Evolutionary conservation across 2,113 vertebrate species (phyloP).

Genomic region (Bagarius yarrelli): DNA sequence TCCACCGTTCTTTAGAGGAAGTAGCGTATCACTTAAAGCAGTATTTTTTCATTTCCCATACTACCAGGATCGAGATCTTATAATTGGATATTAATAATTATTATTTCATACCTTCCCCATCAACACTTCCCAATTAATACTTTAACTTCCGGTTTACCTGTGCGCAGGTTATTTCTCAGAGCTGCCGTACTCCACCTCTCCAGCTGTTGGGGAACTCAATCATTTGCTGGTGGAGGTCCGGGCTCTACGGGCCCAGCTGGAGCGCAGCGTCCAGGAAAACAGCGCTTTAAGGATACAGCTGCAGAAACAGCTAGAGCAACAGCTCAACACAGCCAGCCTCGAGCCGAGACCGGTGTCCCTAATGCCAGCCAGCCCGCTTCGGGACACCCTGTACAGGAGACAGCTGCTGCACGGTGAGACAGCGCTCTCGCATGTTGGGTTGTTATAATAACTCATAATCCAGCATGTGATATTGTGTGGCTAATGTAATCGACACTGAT

Average conservation of each 20-base stretch:
- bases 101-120: no score
- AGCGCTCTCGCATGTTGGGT: background rate
- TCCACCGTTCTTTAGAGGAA: no score
- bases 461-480: background rate
- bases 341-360: conserved; percentile 62
- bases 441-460: background rate
- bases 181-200: conserved; percentile 52
- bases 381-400: conserved; percentile 63
- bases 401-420: conserved; percentile 73
- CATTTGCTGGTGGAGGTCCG: conserved; percentile 78
- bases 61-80: background rate
- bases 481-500: background rate
- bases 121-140: background rate
- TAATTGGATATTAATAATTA: background rate
- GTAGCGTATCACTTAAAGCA: no score
- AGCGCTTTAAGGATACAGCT: conserved; percentile 74
- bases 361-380: conserved; percentile 64
- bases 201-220: conserved; percentile 66
- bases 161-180: conserved; percentile 62
- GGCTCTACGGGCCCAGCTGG: conserved; percentile 76
- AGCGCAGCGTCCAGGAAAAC: conserved; percentile 79
- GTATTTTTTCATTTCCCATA: background rate
- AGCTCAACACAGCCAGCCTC: conserved; percentile 43
- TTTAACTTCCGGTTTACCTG: conserved; percentile 58
- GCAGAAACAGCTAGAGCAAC: conserved; percentile 76